Conservation (phyloP, 2,797 vertebrate genomes). For the Centroberyx gerrardi region DNA sequence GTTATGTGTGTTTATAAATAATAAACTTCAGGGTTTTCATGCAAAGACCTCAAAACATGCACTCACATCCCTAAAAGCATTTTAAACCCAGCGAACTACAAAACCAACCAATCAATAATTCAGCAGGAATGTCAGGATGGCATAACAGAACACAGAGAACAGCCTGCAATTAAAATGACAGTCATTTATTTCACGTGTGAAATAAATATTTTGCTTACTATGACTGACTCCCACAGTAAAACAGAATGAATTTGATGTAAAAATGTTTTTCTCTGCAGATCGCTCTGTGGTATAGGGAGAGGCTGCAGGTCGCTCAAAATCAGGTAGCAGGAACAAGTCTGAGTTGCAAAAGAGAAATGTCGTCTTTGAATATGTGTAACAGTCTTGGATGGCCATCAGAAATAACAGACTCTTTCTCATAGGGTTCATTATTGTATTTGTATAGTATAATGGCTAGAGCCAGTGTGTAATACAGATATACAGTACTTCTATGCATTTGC, state of each 20-base stretch:
- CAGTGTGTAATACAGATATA: too few species aligned
- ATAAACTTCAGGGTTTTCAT: slow-evolving; percentile 76
- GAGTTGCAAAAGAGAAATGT: too few species aligned
- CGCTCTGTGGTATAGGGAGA: too few species aligned
- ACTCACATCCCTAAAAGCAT: slow-evolving; percentile 79
- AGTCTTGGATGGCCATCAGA: too few species aligned
- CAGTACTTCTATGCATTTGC: too few species aligned
- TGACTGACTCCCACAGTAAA: slow-evolving; percentile 14
- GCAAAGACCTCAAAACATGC: slow-evolving; percentile 81
- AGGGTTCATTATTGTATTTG: too few species aligned
- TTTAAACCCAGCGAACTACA: slow-evolving; percentile 74
- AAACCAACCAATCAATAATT: slow-evolving; percentile 83
- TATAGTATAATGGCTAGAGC: too few species aligned
- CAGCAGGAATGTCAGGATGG: slow-evolving; percentile 56
- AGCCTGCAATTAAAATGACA: slow-evolving; percentile 64
- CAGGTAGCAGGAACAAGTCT: too few species aligned
- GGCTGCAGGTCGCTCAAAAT: too few species aligned
- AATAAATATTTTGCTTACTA: slow-evolving; percentile 9
- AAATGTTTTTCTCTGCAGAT: not conserved
- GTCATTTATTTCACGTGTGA: slow-evolving; percentile 48
- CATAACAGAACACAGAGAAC: slow-evolving; percentile 63
- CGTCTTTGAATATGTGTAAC: too few species aligned
- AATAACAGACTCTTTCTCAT: too few species aligned
- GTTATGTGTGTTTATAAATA: slow-evolving; percentile 75
- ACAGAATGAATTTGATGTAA: not conserved